These are phyloP conservation scores for Elymnias hypermnestra DNA, from an alignment of 1,140 invertebrate species.

Conservation along the genomic window DNA sequence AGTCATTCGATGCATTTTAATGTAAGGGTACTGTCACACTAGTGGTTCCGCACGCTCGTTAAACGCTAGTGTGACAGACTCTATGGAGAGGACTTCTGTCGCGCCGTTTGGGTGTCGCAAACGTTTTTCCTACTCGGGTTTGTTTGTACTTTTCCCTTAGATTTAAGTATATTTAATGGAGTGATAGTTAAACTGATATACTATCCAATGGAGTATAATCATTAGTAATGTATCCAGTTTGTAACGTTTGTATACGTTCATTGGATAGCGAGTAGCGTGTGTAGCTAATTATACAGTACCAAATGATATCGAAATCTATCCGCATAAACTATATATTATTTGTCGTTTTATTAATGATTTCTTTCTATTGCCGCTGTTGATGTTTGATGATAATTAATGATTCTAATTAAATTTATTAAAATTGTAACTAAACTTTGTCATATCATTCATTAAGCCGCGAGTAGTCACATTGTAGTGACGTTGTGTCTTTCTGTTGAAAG, in stretches of 20 bases:
- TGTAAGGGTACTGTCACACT: too few relatives aligned
- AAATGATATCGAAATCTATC: slow-evolving; percentile 3
- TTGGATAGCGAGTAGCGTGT: slow-evolving; percentile 28
- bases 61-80: too few relatives aligned
- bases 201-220: slow-evolving; percentile 28
- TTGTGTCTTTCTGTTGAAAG: too few relatives aligned
- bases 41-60: too few relatives aligned
- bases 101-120: slow-evolving; percentile 6
- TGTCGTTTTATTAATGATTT: not conserved
- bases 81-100: too few relatives aligned
- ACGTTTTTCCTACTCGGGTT: slow-evolving; percentile 16
- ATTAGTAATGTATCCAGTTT: slow-evolving; percentile 25
- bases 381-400: slow-evolving; percentile 4
- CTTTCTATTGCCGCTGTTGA: slow-evolving; percentile 1
- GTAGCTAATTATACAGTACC: slow-evolving; percentile 21
- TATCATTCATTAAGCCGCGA: too few relatives aligned
- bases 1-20: too few relatives aligned
- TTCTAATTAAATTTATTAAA: not conserved
- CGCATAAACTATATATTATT: slow-evolving; percentile 1
- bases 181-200: slow-evolving; percentile 19
- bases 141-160: slow-evolving; percentile 24
- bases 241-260: slow-evolving; percentile 31
- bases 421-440: too few relatives aligned
- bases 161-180: slow-evolving; percentile 24
- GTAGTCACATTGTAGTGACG: too few relatives aligned